Evolutionary conservation across 2,888 invertebrate genomes (phyloP), one percentile per base, ranked within the genome.

Genomic region (Flexamia atlantica): DNA sequence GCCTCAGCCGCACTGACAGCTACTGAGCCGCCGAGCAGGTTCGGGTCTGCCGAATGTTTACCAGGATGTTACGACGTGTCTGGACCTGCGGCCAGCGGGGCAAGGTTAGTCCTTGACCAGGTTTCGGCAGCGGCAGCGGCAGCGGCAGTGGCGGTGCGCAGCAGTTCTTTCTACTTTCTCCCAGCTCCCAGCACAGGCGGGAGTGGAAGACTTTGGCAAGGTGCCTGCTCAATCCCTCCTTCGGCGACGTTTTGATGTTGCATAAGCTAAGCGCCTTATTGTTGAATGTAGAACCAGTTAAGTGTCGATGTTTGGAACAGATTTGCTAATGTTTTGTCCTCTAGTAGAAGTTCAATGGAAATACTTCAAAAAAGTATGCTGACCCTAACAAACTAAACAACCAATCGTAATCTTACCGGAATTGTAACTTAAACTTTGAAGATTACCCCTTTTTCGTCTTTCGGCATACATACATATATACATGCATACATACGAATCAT

Each of bases 31-130:
- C 46, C 14, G 46, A 23, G 23, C 57, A 20, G 3, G 57, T 4
- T 57, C 57, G 20, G 57, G 3, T 46, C 23, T 20, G 3, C 57
- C 57, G 23, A 20, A 25, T 12, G 28, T 12, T 30, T n/a, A 28
- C 14, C 64, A 28, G 64, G 64, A 30, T 64, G 64, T 30, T 28
- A 2, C 20, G 30, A 64, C 64, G 64, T 64, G 64, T 64, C 30
- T 3, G 64, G 25, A 64, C 64, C 64, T 64, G 64, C 64, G 64
- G 64, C 17, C 30, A 64, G 14, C 64, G 30, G 64, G 1, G 14
- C 64, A 64, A 64, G 64, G 64, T 64, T 28, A 28, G 64, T 28
- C 64, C 64, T 64, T 64, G 64, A 64, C 64, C 64, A 64, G 64
- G 25, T 64, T 64, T 7, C 20, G 12, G 23, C 20, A n/a, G 5